Evolutionary conservation across 2,113 vertebrate genomes (phyloP).

Genomic region (Pollimyrus isidori): DNA sequence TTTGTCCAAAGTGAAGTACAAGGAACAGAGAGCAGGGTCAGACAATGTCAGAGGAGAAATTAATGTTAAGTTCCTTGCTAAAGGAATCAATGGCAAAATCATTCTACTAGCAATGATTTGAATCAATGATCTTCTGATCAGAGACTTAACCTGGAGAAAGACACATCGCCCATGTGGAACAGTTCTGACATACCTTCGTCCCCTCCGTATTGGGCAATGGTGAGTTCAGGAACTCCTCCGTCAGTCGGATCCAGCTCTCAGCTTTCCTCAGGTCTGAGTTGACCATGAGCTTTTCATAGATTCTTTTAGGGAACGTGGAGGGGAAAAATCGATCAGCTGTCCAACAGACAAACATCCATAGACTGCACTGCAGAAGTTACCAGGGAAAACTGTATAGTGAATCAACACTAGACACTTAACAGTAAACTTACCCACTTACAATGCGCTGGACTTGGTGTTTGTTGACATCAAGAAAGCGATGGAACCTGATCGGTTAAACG

Average conservation of each 20-base stretch:
- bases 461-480: conserved; percentile 83
- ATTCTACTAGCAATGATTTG: neutral
- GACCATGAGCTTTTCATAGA: conserved; percentile 86
- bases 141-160: neutral
- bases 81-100: neutral
- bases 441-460: conserved; percentile 81
- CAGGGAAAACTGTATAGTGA: neutral
- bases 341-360: neutral
- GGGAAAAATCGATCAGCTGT: neutral
- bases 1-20: neutral
- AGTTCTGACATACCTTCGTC: conserved; percentile 61
- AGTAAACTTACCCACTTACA: conserved; percentile 72
- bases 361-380: neutral
- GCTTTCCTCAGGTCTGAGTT: conserved; percentile 92
- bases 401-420: neutral
- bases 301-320: conserved; percentile 57
- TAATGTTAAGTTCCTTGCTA: neutral
- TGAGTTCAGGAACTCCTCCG: conserved; percentile 78
- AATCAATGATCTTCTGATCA: neutral
- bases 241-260: conserved; percentile 82
- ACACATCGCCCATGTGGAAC: neutral
- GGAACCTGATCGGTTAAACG: conserved; percentile 68
- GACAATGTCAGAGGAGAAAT: neutral
- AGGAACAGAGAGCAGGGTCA: neutral
- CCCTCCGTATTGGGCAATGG: conserved; percentile 70